phyloP scores from a whole-genome alignment of 2,113 vertebrate species.

The Sinocyclocheilus rhinocerous region DNA sequence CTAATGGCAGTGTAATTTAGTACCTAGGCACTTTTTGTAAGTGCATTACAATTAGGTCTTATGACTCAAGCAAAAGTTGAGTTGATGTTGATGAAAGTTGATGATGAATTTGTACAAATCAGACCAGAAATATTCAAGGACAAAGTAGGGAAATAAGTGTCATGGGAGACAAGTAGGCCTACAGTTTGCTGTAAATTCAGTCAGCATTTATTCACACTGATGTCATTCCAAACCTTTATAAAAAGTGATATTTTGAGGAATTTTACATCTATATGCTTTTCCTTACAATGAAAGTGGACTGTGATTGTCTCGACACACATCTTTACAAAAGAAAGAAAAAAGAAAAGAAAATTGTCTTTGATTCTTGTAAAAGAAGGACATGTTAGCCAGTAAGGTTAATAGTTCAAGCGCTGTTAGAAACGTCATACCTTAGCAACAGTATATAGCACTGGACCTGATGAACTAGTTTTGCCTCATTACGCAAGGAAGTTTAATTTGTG shows the following conservation, averaged over 20 bases:
- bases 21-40: constrained; percentile 3
- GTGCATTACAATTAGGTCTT: constrained; percentile 18
- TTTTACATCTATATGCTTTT: not conserved
- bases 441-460: not conserved
- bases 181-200: not conserved
- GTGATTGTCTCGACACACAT: not conserved
- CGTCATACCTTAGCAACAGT: not conserved
- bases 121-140: constrained; percentile 18
- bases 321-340: not conserved
- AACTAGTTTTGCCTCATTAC: constrained; percentile 24
- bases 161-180: not conserved
- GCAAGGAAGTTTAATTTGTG: constrained; percentile 27
- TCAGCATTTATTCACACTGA: not conserved
- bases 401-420: not conserved
- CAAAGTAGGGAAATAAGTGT: constrained; percentile 7
- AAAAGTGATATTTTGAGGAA: not conserved
- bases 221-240: not conserved
- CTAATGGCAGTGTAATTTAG: constrained; percentile 35
- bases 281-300: not conserved
- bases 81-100: not conserved
- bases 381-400: not conserved
- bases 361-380: not conserved
- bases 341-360: not conserved
- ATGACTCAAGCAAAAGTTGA: not conserved
- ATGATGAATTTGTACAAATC: constrained; percentile 31